phyloP scores from a whole-genome alignment of 2,113 vertebrate species.

The Lampris megalopsis region DNA sequence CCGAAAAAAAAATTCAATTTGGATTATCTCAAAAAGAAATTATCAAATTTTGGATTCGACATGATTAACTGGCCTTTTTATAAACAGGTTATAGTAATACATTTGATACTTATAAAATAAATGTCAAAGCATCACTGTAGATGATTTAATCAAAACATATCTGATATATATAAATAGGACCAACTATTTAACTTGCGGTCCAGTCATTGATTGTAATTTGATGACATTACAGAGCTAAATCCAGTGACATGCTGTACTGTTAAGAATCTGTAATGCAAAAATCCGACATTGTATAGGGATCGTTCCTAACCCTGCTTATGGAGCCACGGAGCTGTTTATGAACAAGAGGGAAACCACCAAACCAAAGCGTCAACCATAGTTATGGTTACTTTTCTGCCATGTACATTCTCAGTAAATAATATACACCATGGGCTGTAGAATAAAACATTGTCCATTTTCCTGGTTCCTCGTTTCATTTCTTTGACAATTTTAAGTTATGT shows the following conservation, averaged over 20 bases:
- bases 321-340: conserved; percentile 7
- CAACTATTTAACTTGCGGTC: too few species aligned
- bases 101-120: too few species aligned
- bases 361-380: neutral
- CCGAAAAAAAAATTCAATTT: neutral
- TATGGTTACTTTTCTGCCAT: neutral
- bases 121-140: too few species aligned
- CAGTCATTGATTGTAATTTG: too few species aligned
- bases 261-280: neutral
- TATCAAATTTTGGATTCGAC: neutral
- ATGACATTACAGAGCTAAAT: neutral
- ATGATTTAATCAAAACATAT: too few species aligned
- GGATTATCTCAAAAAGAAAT: neutral
- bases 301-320: neutral
- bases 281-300: too few species aligned
- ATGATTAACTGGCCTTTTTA: too few species aligned
- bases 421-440: conserved; percentile 57
- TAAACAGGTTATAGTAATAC: too few species aligned
- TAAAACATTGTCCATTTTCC: conserved; percentile 43
- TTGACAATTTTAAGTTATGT: neutral
- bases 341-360: too few species aligned
- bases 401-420: conserved; percentile 5
- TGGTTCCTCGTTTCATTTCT: conserved; percentile 35
- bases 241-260: neutral
- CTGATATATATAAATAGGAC: too few species aligned